Base-by-base conservation (phyloP, 2,888 invertebrate species). In the Chloroclystis v-ata region DNA sequence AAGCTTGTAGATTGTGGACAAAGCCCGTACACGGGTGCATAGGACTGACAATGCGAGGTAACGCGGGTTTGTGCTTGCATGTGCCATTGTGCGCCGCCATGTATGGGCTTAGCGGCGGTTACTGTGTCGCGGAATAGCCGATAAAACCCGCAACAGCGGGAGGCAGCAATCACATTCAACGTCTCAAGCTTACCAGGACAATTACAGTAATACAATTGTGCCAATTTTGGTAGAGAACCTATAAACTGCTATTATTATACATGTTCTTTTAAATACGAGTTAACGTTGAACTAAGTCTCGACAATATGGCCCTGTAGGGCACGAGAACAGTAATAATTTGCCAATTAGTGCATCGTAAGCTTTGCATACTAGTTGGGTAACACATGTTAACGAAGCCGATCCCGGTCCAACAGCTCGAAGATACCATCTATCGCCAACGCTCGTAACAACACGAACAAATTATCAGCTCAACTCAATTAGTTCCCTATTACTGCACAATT, bases 71-170 rank as follows among this genome's bases (percentile, higher is more conserved):
- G 55, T 43, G 48, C 55, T 56, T 56, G 56, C 59, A 60, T 60
- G 58, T 60, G 56, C 63, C 56, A 72, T 75, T 78, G 75, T 78
- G 49, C 68, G 66, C 70, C 69, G 75, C 73, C 62, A 69, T 78
- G 76, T 78, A 71, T 45, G 56, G 56, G 51, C 44, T 46, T 43
- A 47, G 41, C 39, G 26, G 40, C 46, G 47, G 28, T 47, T 48
- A 53, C 51, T 47, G 46, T 51, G 48, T 49, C 48, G 49, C 47
- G 33, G 29, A 54, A 55, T 52, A 48, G 48, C 47, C 48, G 14
- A 52, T 50, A 52, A 52, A 52, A 7, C 44, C 30, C 37, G 26
- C 26, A 13, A 32, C 38, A 28, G 40, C 16, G 13, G 35, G 42
- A 28, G 42, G 32, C 38, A 12, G 37, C 42, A 44, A 43, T 37